Conservation (phyloP, 2,113 vertebrate genomes). For the Lepisosteus osseus region DNA sequence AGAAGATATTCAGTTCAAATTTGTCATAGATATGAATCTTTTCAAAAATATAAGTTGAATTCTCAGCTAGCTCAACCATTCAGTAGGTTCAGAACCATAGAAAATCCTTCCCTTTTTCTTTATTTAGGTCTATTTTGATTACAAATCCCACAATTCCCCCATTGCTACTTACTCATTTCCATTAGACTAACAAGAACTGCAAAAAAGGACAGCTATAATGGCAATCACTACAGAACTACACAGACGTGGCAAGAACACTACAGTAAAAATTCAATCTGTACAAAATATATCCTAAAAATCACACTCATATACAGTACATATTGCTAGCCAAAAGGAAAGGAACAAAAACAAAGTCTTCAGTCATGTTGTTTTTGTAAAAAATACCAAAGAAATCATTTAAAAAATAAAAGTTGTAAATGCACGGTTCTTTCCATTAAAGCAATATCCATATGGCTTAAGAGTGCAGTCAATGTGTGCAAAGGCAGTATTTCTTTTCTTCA, state of each 20-base stretch:
- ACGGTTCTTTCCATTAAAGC: conserved; percentile 43
- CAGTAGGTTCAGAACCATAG: conserved; percentile 3
- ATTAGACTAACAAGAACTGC: conserved; percentile 15
- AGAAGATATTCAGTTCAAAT: conserved; percentile 15
- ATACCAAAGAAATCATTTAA: conserved; percentile 24
- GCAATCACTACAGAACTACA: conserved; percentile 32
- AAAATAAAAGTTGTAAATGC: conserved; percentile 26
- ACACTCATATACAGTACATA: conserved; percentile 44
- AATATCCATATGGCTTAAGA: conserved; percentile 61
- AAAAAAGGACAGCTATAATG: conserved; percentile 19
- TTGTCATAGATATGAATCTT: conserved; percentile 20
- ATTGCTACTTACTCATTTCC: conserved; percentile 22
- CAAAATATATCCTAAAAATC: conserved; percentile 64
- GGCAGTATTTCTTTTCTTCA: conserved; percentile 30
- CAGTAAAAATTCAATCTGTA: conserved; percentile 52
- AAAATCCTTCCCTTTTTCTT: conserved; percentile 7
- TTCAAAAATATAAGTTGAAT: conserved; percentile 25
- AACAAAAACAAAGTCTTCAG: conserved; percentile 18
- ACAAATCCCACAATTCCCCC: conserved; percentile 3
- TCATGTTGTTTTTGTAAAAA: conserved; percentile 22
- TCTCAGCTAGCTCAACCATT: background rate
- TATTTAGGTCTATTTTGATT: conserved; percentile 8
- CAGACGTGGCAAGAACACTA: conserved; percentile 36
- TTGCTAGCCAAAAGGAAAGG: conserved; percentile 38
- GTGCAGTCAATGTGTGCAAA: conserved; percentile 56